Evolutionary conservation across 2,113 vertebrate species (phyloP).

Genomic region (Regulus satrapa): DNA sequence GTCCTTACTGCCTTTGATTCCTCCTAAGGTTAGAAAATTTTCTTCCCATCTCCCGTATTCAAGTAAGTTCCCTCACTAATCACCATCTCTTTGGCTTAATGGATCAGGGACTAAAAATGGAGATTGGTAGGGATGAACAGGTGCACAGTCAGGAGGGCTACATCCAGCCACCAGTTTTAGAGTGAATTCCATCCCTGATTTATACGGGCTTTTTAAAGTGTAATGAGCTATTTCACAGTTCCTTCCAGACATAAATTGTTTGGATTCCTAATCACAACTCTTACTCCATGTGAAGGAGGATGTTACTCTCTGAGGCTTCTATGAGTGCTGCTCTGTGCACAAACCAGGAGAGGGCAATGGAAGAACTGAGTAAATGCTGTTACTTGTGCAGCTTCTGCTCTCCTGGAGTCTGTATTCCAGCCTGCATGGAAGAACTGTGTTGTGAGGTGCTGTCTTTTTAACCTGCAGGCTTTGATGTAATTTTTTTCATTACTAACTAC

Average conservation of each 20-base stretch:
- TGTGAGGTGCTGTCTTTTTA: background rate
- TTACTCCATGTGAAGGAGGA: background rate
- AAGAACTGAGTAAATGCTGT: background rate
- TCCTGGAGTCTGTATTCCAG: background rate
- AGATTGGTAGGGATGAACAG: background rate
- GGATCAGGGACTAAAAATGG: background rate
- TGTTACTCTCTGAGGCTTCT: background rate
- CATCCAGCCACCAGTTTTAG: background rate
- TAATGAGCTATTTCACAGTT: background rate
- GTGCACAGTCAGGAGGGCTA: background rate
- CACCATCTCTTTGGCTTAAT: background rate
- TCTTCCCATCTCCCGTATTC: background rate
- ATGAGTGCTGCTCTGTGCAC: background rate
- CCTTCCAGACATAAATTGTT: background rate
- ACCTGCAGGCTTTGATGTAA: background rate
- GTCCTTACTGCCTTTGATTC: background rate
- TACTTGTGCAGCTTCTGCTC: background rate
- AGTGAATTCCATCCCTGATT: background rate
- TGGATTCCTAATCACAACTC: background rate
- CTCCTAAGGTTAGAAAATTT: background rate
- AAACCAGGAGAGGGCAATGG: slow-evolving; percentile 36
- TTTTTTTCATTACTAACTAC: background rate
- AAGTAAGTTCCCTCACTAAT: background rate
- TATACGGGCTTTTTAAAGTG: background rate
- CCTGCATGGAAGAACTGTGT: fast-evolving